These are phyloP conservation scores for Corythoichthys intestinalis DNA, from an alignment of 2,113 vertebrate genomes.

Conservation along the genomic window DNA sequence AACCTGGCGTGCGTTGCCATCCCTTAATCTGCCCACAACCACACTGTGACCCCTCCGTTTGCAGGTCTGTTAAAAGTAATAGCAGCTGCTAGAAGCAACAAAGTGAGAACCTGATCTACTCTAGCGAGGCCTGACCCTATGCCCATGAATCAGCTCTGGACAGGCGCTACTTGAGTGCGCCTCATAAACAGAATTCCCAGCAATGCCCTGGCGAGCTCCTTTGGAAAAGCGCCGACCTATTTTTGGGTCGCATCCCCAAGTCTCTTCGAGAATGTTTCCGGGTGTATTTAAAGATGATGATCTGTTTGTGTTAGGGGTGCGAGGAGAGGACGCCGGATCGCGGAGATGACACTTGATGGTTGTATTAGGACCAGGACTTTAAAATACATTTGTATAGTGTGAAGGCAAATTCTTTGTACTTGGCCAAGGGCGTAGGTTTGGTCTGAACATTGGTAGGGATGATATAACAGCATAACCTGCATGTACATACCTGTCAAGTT, in stretches of 20 bases:
- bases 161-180: constrained; percentile 44
- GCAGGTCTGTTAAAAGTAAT: constrained; percentile 57
- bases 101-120: constrained; percentile 67
- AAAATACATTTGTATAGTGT: background rate
- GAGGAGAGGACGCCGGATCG: background rate
- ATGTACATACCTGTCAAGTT: too few relatives aligned
- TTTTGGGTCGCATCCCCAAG: constrained; percentile 28
- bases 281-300: constrained; percentile 43
- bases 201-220: constrained; percentile 21
- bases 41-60: constrained; percentile 15
- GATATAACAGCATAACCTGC: too few relatives aligned
- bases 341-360: background rate
- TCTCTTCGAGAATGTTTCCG: constrained; percentile 19
- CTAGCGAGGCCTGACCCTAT: constrained; percentile 43
- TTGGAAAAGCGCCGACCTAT: constrained; percentile 29
- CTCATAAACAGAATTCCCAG: constrained; percentile 37
- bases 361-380: background rate
- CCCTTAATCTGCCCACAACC: constrained; percentile 6
- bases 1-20: constrained; percentile 15
- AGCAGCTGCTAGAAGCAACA: constrained; percentile 69
- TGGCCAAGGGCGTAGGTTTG: too few relatives aligned
- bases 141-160: constrained; percentile 52
- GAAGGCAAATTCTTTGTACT: background rate
- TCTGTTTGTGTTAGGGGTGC: constrained; percentile 3
- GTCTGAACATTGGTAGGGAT: too few relatives aligned